Base-by-base conservation (phyloP, 2,888 invertebrate genomes). In the Tyria jacobaeae region DNA sequence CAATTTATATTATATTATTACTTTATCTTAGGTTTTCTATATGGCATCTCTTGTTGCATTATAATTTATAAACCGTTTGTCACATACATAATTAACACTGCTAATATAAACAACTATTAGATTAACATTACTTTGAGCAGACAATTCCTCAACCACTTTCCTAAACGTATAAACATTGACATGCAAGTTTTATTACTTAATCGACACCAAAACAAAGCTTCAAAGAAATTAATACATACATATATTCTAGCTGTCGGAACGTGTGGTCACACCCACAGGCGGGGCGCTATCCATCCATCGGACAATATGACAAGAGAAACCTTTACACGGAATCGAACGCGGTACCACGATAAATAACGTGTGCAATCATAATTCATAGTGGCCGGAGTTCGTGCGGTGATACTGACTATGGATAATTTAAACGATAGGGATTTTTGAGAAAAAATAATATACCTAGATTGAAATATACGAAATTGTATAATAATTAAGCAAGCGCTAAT, bases 291-390 rank as follows among this genome's bases (percentile, higher is more conserved):
- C 74, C 74, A 76, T 79, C 81, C 79, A 77, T 81, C 70, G 70
- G 64, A 70, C 75, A 82, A 68, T 70, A 68, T 77, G 76, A 88
- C 89, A 87, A 80, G 90, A 84, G 89, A 89, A 90, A 89, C 80
- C 73, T 70, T 67, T 79, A 85, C 81, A 73, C 79, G 81, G 84
- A 84, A 85, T 86, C 79, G 81, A 78, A 81, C 72, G 64, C 60
- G 70, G 74, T 75, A 79, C 70, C 68, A 74, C 86, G 71, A 90
- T 90, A 90, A 89, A 90, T 90, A 85, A 88, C 79, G 68, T 74
- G 70, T 82, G 75, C 73, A 76, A 80, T 84, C 81, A 88, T 90
- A 88, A 87, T 84, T 89, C 85, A 87, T 82, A 64, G 59, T 71
- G 71, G 59, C 62, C 61, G 56, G 17, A 35, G n/a, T 47, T 69